phyloP scores from a whole-genome alignment of 2,888 invertebrate species.

The Drosophila percnosoma region DNA sequence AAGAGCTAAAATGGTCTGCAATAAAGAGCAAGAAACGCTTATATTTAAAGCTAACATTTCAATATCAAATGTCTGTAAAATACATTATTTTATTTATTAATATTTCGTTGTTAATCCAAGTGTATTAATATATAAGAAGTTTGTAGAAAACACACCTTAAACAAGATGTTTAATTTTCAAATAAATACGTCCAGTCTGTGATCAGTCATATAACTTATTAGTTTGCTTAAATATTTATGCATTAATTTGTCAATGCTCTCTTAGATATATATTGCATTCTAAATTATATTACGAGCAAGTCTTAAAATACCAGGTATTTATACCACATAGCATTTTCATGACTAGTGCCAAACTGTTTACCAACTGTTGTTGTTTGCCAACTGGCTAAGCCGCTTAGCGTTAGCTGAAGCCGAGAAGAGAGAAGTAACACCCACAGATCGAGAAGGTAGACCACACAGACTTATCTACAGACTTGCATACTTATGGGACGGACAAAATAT shows the following conservation, averaged over 20 bases:
- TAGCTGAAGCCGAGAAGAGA: not conserved
- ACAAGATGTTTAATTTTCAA: too few species aligned
- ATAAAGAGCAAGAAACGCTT: not conserved
- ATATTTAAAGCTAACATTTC: not conserved
- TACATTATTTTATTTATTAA: not conserved
- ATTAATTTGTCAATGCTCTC: not conserved
- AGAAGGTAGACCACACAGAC: slow-evolving; percentile 33
- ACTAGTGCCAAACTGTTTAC: slow-evolving; percentile 15
- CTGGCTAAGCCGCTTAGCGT: slow-evolving; percentile 50
- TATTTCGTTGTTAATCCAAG: not conserved
- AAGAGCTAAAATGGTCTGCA: too few species aligned
- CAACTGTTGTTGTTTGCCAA: slow-evolving; percentile 50
- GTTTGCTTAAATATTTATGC: not conserved
- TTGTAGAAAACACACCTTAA: too few species aligned
- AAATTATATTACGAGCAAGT: not conserved
- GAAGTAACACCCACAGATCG: slow-evolving; percentile 19
- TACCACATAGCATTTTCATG: too few species aligned
- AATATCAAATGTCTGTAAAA: not conserved
- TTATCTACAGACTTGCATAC: not conserved
- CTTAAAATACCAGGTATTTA: not conserved
- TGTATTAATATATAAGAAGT: not conserved
- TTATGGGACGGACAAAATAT: slow-evolving; percentile 58
- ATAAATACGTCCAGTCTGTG: not conserved
- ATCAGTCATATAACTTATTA: not conserved
- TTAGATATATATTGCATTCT: not conserved